Conservation (phyloP, 2,113 vertebrate species). For the Dasyurus viverrinus region DNA sequence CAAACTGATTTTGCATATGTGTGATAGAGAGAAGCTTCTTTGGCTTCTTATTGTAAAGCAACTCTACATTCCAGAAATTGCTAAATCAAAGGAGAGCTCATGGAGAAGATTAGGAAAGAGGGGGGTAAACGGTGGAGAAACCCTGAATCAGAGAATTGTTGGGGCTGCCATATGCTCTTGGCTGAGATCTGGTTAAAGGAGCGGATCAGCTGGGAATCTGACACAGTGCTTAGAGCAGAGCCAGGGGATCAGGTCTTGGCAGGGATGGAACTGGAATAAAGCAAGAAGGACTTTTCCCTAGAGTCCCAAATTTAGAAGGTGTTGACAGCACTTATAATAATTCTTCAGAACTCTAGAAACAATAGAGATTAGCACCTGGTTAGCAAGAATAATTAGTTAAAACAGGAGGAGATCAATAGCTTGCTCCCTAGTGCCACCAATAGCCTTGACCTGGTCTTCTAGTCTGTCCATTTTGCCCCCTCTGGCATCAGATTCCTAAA, state of each 20-base stretch:
- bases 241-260: neutral
- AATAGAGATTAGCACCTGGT: slow-evolving; percentile 1
- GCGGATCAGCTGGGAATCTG: neutral
- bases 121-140: neutral
- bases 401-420: neutral
- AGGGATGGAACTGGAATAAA: neutral
- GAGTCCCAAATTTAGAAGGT: slow-evolving; percentile 1
- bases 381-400: neutral
- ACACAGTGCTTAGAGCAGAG: neutral
- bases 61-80: neutral
- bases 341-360: neutral
- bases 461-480: neutral
- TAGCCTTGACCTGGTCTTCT: neutral
- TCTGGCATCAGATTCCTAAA: neutral
- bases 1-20: neutral
- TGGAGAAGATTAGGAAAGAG: neutral
- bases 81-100: neutral
- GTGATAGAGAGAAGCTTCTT: neutral
- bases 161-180: neutral
- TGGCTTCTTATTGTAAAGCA: neutral
- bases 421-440: neutral
- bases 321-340: neutral
- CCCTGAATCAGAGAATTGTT: neutral
- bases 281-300: neutral
- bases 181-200: neutral